phyloP scores from a whole-genome alignment of 1,140 invertebrate genomes.

The Drosophila guanche region DNA sequence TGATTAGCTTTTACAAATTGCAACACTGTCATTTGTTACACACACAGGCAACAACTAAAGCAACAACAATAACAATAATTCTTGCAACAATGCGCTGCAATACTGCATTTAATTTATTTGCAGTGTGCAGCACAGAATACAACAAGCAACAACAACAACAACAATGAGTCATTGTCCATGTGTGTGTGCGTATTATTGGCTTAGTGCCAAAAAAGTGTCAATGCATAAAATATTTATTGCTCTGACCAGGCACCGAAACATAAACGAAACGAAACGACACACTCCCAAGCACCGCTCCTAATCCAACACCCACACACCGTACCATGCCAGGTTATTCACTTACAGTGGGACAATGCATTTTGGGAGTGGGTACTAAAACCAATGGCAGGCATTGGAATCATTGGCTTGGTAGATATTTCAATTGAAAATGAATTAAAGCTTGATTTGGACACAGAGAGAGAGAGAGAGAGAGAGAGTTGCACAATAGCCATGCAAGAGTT shows the following conservation, averaged over 20 bases:
- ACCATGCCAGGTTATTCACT: conserved; percentile 20
- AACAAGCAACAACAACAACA: conserved; percentile 30
- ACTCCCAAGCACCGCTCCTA: neutral
- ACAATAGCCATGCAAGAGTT: too few relatives aligned
- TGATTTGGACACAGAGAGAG: neutral
- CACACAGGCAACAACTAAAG: conserved; percentile 17
- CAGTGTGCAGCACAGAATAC: conserved; percentile 14
- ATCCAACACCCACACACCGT: neutral
- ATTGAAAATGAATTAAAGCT: conserved; percentile 10
- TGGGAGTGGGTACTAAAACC: neutral
- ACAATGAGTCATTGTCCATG: conserved; percentile 49
- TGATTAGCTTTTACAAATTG: conserved; percentile 76
- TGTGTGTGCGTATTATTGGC: conserved; percentile 56
- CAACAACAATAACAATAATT: conserved; percentile 37
- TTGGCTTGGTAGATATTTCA: neutral
- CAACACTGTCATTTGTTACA: conserved; percentile 73
- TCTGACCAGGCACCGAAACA: conserved; percentile 23
- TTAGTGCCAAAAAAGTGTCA: conserved; percentile 65
- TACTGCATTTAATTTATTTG: conserved; percentile 75
- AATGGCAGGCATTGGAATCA: conserved; percentile 4
- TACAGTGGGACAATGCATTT: conserved; percentile 24
- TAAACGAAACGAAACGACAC: conserved; percentile 21
- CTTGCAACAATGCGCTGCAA: neutral
- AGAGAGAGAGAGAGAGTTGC: too few relatives aligned
- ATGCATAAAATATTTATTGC: conserved; percentile 64